Percentiles rank a stretch among this genome's conserved stretches.
phyloP scores from a whole-genome alignment of 1,140 invertebrate species.

The Formica selysi region DNA sequence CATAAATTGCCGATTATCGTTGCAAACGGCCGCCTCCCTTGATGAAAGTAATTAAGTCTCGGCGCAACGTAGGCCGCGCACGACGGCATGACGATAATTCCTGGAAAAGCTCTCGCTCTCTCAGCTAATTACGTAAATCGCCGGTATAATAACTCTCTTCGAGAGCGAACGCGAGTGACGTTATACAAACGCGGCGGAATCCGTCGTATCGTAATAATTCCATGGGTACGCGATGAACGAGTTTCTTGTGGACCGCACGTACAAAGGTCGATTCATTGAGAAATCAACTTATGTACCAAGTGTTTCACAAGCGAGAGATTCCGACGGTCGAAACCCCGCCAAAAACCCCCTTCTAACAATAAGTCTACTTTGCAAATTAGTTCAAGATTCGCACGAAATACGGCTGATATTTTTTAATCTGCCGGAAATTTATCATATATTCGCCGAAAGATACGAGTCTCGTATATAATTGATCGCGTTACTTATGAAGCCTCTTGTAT shows the following conservation, averaged over 20 bases:
- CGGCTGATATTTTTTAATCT: not conserved
- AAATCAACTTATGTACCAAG: slow-evolving; percentile 33
- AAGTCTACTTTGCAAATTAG: not conserved
- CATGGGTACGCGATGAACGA: slow-evolving; percentile 59
- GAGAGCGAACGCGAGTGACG: slow-evolving; percentile 5
- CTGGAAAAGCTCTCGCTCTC: slow-evolving; percentile 47
- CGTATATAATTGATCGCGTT: not conserved
- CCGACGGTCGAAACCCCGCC: not conserved
- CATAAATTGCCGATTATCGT: slow-evolving; percentile 64
- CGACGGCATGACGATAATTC: slow-evolving; percentile 57
- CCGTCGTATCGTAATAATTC: slow-evolving; percentile 59
- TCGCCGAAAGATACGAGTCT: not conserved
- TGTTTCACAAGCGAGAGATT: slow-evolving; percentile 5
- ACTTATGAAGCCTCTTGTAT: slow-evolving; percentile 1
- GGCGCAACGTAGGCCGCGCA: slow-evolving; percentile 42
- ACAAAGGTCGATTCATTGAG: slow-evolving; percentile 67
- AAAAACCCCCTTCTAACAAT: too few relatives aligned
- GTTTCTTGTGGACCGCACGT: slow-evolving; percentile 42
- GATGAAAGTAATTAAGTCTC: slow-evolving; percentile 60
- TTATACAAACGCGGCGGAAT: slow-evolving; percentile 42
- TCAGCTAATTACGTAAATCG: slow-evolving; percentile 60
- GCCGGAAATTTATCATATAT: not conserved
- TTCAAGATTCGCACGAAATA: not conserved
- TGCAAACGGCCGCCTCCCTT: slow-evolving; percentile 58
- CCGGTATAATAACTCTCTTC: slow-evolving; percentile 15